Evolutionary conservation across 1,140 invertebrate species (phyloP), one percentile per base, ranked within the genome.

Genomic region (Drosophila pruinosa): DNA sequence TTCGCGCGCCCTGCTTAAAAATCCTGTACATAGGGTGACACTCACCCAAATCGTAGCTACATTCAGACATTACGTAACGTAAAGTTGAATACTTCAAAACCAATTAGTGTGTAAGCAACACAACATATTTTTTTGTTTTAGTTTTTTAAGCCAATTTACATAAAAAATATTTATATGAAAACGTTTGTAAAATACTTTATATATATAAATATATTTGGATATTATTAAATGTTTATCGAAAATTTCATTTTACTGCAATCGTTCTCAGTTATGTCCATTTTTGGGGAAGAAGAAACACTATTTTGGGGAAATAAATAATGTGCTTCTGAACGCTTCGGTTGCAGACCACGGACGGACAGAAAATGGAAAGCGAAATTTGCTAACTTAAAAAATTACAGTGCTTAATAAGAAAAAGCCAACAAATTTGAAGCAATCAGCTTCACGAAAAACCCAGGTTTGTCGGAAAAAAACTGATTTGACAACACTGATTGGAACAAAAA

Each of bases 221-320:
- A 77, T 74, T 80, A 86, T 86, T 86, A 81, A 86, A 88, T 81
- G 82, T 86, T 86, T 88, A 78, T 59, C 82, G 75, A 47, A 22
- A 14, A 41, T 14, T 14, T 17, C 21, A 14, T 47, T 45, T 47
- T 47, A 58, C 39, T 45, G 31, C 31, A 34, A 34, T 34, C 31
- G 31, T n/a, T n/a, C n/a, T n/a, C n/a, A n/a, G n/a, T n/a, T n/a
- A n/a, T n/a, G n/a, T n/a, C n/a, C n/a, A n/a, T n/a, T n/a, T n/a
- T n/a, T n/a, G n/a, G n/a, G n/a, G n/a, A n/a, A n/a, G n/a, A n/a
- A n/a, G n/a, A n/a, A n/a, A n/a, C n/a, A n/a, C n/a, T n/a, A n/a
- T n/a, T n/a, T n/a, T n/a, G n/a, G n/a, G n/a, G n/a, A n/a, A n/a
- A n/a, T n/a, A n/a, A n/a, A n/a, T n/a, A n/a, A n/a, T n/a, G n/a